These are phyloP conservation scores for Pteromalus puparum DNA, from an alignment of 1,140 invertebrate species.

Conservation along the genomic window DNA sequence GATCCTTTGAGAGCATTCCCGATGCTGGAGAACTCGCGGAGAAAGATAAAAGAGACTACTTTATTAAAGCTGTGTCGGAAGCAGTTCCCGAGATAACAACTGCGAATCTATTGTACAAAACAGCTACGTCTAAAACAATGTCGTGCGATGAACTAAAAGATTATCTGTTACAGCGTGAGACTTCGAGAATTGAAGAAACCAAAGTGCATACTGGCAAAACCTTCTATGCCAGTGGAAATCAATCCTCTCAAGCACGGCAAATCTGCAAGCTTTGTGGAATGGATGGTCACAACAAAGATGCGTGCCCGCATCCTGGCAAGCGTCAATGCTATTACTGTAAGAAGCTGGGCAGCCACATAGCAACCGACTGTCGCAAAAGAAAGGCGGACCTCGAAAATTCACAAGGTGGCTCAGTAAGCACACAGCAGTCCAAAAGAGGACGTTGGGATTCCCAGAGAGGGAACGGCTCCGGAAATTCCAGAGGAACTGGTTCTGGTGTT, in stretches of 20 bases:
- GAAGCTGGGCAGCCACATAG: not conserved
- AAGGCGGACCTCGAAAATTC: not conserved
- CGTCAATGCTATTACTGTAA: not conserved
- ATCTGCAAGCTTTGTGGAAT: not conserved
- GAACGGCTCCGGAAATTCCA: no score
- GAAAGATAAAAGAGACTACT: constrained; percentile 47
- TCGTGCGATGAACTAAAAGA: constrained; percentile 42
- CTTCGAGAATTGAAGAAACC: not conserved
- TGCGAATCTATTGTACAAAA: constrained; percentile 38
- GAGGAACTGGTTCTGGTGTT: no score
- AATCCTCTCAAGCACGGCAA: not conserved
- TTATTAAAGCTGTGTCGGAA: constrained; percentile 44
- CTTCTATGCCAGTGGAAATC: not conserved
- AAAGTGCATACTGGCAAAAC: no score
- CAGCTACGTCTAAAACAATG: constrained; percentile 15
- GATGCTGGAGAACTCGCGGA: constrained; percentile 28
- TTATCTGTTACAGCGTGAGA: constrained; percentile 37
- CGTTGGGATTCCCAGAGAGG: no score
- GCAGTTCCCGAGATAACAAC: constrained; percentile 39
- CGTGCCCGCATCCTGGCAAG: not conserved
- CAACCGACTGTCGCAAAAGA: not conserved
- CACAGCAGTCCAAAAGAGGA: no score
- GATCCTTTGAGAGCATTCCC: constrained; percentile 14
- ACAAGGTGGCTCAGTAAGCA: no score
- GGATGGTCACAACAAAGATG: not conserved